These are phyloP conservation scores for Enteromius paludinosus DNA, from an alignment of 2,797 vertebrate species.

Conservation along the genomic window DNA sequence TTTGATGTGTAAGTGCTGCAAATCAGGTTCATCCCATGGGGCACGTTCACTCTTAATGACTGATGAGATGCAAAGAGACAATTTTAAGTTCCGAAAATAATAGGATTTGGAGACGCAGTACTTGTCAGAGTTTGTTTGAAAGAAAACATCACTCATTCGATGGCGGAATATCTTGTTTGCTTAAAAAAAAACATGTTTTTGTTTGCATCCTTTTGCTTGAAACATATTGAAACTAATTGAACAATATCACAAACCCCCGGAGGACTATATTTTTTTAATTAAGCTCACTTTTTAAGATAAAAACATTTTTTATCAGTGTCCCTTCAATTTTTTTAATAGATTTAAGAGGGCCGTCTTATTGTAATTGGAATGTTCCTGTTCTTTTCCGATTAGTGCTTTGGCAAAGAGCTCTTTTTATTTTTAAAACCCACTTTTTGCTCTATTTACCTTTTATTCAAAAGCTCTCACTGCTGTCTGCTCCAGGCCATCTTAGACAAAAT, in stretches of 20 bases:
- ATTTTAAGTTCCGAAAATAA: slow-evolving; percentile 46
- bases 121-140: slow-evolving; percentile 33
- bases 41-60: slow-evolving; percentile 54
- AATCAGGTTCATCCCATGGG: slow-evolving; percentile 56
- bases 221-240: slow-evolving; percentile 46
- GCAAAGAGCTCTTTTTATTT: slow-evolving; percentile 59
- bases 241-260: slow-evolving; percentile 54
- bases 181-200: slow-evolving; percentile 30
- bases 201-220: slow-evolving; percentile 43
- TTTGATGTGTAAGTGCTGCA: slow-evolving; percentile 51
- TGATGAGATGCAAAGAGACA: slow-evolving; percentile 56
- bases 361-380: slow-evolving; percentile 63
- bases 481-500: slow-evolving; percentile 43
- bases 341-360: slow-evolving; percentile 68
- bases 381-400: slow-evolving; percentile 54
- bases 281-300: slow-evolving; percentile 66
- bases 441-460: slow-evolving; percentile 43
- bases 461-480: slow-evolving; percentile 5
- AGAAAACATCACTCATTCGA: slow-evolving; percentile 47
- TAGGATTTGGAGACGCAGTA: slow-evolving; percentile 31
- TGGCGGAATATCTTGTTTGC: slow-evolving; percentile 50
- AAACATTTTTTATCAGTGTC: slow-evolving; percentile 65
- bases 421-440: slow-evolving; percentile 30
- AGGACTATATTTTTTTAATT: slow-evolving; percentile 64
- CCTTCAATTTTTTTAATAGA: slow-evolving; percentile 64